Conservation (phyloP, 2,888 invertebrate genomes). For the Gasteruption jaculator region DNA sequence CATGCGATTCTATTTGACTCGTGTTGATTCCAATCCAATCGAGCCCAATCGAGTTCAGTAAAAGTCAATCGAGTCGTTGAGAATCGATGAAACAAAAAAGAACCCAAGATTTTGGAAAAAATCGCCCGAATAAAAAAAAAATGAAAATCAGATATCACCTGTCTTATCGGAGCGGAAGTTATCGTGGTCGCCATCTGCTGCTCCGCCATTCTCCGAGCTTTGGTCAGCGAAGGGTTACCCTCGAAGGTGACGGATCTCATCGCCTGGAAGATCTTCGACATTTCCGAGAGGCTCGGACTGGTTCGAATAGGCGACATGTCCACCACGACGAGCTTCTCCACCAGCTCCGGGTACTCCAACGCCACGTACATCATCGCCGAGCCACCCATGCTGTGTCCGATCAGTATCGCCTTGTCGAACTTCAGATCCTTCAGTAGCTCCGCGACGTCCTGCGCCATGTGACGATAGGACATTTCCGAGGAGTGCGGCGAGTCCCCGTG, state of each 20-base stretch:
- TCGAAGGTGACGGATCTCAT: constrained; percentile 63
- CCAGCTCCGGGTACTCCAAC: constrained; percentile 62
- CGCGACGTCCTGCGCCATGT: constrained; percentile 71
- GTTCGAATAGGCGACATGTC: constrained; percentile 68
- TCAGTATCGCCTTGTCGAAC: constrained; percentile 62
- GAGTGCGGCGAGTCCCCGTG: constrained; percentile 92
- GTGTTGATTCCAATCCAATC: too few species aligned
- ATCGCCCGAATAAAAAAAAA: neutral
- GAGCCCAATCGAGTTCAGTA: too few species aligned
- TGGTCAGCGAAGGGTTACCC: constrained; percentile 61
- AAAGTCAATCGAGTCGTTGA: too few species aligned
- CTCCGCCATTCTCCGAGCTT: constrained; percentile 67
- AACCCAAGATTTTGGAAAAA: too few species aligned
- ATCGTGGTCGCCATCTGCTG: constrained; percentile 60
- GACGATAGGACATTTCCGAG: constrained; percentile 65
- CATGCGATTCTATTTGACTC: too few species aligned
- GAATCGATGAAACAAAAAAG: too few species aligned
- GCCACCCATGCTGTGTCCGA: constrained; percentile 98
- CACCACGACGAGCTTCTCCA: constrained; percentile 65
- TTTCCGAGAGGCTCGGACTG: constrained; percentile 60
- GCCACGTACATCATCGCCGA: constrained; percentile 83
- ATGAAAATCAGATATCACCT: constrained; percentile 33
- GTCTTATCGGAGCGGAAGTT: constrained; percentile 58
- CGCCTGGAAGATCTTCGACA: constrained; percentile 64
- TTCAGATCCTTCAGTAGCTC: constrained; percentile 62